phyloP scores from a whole-genome alignment of 1,140 invertebrate genomes.

The Colletes gigas region DNA sequence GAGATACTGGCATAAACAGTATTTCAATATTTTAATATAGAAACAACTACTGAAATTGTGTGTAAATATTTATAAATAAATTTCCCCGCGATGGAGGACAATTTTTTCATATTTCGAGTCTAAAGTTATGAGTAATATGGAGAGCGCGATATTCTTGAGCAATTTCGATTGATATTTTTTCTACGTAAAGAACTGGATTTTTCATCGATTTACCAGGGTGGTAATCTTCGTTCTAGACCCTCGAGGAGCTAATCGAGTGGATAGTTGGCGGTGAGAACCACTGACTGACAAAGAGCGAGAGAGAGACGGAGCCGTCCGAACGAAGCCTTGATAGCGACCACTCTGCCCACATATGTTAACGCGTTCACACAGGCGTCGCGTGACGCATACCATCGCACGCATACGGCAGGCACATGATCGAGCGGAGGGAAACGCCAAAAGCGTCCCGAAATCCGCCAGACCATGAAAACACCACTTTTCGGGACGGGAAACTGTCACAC shows the following conservation, averaged over 20 bases:
- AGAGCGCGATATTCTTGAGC: too few relatives aligned
- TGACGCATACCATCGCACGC: constrained; percentile 49
- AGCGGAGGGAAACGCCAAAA: constrained; percentile 14
- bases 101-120: too few relatives aligned
- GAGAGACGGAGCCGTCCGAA: constrained; percentile 56
- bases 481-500: constrained; percentile 8
- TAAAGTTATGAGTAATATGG: too few relatives aligned
- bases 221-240: neutral
- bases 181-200: too few relatives aligned
- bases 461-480: constrained; percentile 31
- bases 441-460: constrained; percentile 14
- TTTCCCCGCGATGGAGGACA: too few relatives aligned
- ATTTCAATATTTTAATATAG: too few relatives aligned
- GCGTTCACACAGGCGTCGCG: constrained; percentile 56
- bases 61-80: too few relatives aligned
- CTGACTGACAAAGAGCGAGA: constrained; percentile 45
- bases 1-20: too few relatives aligned
- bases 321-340: constrained; percentile 58
- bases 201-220: neutral
- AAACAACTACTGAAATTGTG: too few relatives aligned
- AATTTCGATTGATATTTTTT: too few relatives aligned
- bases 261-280: constrained; percentile 54
- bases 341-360: constrained; percentile 64
- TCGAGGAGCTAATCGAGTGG: neutral
- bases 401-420: constrained; percentile 53